Percentiles rank a stretch among this genome's conserved stretches.
phyloP scores from a whole-genome alignment of 1,140 invertebrate genomes.

The Cherax quadricarinatus region DNA sequence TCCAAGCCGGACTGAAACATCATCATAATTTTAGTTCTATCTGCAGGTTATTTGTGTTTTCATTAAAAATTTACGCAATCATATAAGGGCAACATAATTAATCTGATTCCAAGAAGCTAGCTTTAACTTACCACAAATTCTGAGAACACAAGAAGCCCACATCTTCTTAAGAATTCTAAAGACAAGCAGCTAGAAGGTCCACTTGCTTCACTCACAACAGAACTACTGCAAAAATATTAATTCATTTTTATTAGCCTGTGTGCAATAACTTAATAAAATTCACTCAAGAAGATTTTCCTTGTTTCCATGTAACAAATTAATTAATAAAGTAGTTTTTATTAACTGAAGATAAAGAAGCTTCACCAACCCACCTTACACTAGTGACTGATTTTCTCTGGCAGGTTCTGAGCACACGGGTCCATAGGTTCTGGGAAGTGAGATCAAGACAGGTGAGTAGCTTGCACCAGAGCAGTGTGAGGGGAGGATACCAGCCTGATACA shows the following conservation, averaged over 20 bases:
- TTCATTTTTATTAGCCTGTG: background rate
- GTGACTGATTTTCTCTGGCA: conserved; percentile 75
- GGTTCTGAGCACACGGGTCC: conserved; percentile 80
- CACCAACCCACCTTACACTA: conserved; percentile 66
- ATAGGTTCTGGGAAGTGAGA: conserved; percentile 81
- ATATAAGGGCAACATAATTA: too few species aligned
- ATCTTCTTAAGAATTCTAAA: conserved; percentile 80
- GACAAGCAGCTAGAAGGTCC: conserved; percentile 76
- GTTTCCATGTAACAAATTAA: too few species aligned
- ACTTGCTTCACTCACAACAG: conserved; percentile 71
- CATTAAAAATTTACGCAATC: too few species aligned
- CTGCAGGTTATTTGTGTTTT: too few species aligned
- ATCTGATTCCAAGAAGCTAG: background rate
- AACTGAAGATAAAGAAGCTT: too few species aligned
- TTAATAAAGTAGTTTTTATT: too few species aligned
- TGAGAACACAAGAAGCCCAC: conserved; percentile 83
- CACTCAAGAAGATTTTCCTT: too few species aligned
- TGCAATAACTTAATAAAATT: too few species aligned
- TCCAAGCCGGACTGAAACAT: too few species aligned
- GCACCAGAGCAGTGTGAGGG: conserved; percentile 84
- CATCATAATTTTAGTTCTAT: too few species aligned
- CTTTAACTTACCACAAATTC: conserved; percentile 82
- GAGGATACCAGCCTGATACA: conserved; percentile 79
- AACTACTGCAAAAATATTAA: conserved; percentile 22
- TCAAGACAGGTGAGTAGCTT: conserved; percentile 84